phyloP scores from a whole-genome alignment of 1,140 invertebrate species.

The Lordiphosa stackelbergi region DNA sequence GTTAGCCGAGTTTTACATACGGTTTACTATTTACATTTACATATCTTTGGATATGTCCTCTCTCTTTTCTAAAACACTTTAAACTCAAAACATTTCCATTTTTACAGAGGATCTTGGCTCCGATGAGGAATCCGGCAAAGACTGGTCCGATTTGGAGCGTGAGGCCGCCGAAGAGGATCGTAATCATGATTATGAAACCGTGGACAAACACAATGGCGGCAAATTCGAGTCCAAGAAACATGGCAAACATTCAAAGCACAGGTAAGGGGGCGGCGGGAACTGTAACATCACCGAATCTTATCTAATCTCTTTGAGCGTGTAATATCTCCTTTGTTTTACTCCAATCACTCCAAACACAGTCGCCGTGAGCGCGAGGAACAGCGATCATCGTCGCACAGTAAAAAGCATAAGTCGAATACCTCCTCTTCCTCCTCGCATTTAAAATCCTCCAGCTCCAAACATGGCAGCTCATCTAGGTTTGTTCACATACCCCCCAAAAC shows the following conservation, averaged over 20 bases:
- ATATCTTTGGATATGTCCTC: too few species aligned
- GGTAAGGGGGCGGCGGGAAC: constrained; percentile 24
- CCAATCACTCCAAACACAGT: constrained; percentile 51
- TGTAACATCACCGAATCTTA: background rate
- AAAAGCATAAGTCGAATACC: constrained; percentile 75
- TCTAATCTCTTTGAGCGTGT: constrained; percentile 15
- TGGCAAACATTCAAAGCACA: constrained; percentile 64
- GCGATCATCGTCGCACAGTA: constrained; percentile 69
- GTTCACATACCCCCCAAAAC: constrained; percentile 31
- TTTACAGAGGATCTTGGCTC: constrained; percentile 79
- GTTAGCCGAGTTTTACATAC: too few species aligned
- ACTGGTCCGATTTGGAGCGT: constrained; percentile 97
- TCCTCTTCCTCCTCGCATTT: constrained; percentile 71
- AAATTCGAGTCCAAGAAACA: constrained; percentile 77
- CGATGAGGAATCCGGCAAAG: constrained; percentile 97
- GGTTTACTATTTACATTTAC: too few species aligned
- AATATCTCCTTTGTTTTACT: constrained; percentile 26
- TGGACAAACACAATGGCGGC: constrained; percentile 78
- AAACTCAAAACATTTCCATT: too few species aligned
- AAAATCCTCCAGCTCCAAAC: constrained; percentile 73
- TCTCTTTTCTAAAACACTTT: too few species aligned
- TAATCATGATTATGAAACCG: constrained; percentile 81
- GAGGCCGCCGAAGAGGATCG: constrained; percentile 94
- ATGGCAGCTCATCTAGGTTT: constrained; percentile 75
- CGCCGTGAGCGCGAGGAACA: constrained; percentile 68